Base-by-base conservation (phyloP, 1,140 invertebrate species). In the Drosophila malerkotliana region DNA sequence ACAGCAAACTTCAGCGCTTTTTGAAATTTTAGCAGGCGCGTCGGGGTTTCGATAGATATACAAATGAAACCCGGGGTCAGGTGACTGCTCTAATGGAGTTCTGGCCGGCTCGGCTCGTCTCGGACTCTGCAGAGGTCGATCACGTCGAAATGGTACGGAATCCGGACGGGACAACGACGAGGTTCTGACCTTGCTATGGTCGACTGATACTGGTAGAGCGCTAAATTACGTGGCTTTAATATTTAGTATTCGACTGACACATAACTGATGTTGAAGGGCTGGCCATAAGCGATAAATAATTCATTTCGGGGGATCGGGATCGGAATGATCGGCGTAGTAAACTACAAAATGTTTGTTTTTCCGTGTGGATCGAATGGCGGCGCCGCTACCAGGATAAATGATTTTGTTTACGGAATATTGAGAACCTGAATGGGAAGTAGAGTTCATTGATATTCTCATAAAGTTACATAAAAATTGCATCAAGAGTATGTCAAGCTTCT, bases 1-100 rank as follows among this genome's bases (percentile, higher is more conserved):
- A 58, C 60, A 57, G 44, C 32, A 67, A 83, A 83, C 32, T 47
- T 14, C 51, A 21, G 30, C 39, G 26, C 15, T 34, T 69, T 54
- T 39, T 82, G 62, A 82, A 82, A 78, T 81, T 82, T 82, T 55
- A 82, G 79, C 28, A 53, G 18, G 26, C 14, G 54, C 21, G 41
- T 55, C 48, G 57, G 54, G 24, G n/a, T 44, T 68, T 45, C 9
- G 49, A 15, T 34, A 41, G 48, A 64, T 60, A 67, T 67, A 30
- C 12, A 21, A 61, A 9, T 14, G 48, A 63, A 53, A 34, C 21
- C 56, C 14, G 47, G 52, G 51, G 67, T 57, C 78, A 72, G 67
- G 57, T 81, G 75, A 60, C 34, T n/a, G 57, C 45, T 41, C 47
- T 21, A 62, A 7, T 18, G 26, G 48, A 30, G 37, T 74, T 73